Percentiles rank a stretch among this genome's conserved stretches.
Conservation (phyloP, 2,797 vertebrate genomes). For the Buphagus erythrorhynchus region DNA sequence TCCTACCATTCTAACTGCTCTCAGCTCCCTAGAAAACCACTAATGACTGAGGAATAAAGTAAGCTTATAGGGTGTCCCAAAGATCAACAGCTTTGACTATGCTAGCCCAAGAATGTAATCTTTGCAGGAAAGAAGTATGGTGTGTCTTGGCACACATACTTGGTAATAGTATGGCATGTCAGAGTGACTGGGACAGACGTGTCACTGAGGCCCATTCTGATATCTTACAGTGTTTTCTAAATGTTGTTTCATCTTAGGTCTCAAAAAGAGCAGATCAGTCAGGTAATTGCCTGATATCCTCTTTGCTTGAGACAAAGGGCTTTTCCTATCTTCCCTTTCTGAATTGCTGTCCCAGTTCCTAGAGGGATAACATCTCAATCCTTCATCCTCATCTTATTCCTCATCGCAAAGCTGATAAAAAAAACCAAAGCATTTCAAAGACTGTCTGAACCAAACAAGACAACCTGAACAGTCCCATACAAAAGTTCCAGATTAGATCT, state of each 20-base stretch:
- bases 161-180: not conserved
- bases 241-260: not conserved
- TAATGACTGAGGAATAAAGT: not conserved
- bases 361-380: fast-evolving
- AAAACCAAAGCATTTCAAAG: not conserved
- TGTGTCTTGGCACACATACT: not conserved
- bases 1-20: not conserved
- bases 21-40: not conserved
- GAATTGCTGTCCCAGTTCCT: not conserved
- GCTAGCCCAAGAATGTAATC: not conserved
- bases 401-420: not conserved
- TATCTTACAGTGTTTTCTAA: not conserved
- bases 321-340: not conserved
- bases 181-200: not conserved
- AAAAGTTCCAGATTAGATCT: not conserved
- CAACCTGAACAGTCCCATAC: not conserved
- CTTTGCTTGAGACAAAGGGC: not conserved
- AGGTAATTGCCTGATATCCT: not conserved
- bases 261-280: not conserved
- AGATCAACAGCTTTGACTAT: not conserved
- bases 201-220: not conserved
- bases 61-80: not conserved
- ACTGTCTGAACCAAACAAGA: not conserved
- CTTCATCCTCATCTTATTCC: not conserved
- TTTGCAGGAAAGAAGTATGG: not conserved